phyloP scores from a whole-genome alignment of 2,888 invertebrate species.

The Epirrhoe alternata region DNA sequence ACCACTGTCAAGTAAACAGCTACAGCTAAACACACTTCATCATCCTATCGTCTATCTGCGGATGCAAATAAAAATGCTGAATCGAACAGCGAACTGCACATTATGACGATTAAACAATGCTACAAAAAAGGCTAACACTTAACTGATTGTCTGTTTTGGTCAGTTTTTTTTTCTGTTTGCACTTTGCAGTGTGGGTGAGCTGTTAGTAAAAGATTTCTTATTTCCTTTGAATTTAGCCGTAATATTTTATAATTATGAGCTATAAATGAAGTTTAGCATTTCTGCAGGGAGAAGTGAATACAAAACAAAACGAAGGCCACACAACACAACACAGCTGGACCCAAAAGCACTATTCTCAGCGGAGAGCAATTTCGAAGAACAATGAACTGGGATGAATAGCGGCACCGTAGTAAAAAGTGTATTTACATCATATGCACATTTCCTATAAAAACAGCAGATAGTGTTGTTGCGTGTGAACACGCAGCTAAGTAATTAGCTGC shows the following conservation, averaged over 20 bases:
- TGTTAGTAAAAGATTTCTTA: constrained; percentile 19
- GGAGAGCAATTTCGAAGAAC: constrained; percentile 81
- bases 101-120: constrained; percentile 45
- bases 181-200: constrained; percentile 21
- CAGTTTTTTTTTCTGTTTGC: constrained; percentile 23
- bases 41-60: constrained; percentile 78
- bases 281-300: constrained; percentile 49
- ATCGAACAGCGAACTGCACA: constrained; percentile 59
- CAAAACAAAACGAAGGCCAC: constrained; percentile 62
- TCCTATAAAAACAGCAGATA: constrained; percentile 61
- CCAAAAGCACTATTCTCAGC: constrained; percentile 73
- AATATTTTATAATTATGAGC: constrained; percentile 25
- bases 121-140: constrained; percentile 44
- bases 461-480: constrained; percentile 57
- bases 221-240: constrained; percentile 13
- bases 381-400: constrained; percentile 79
- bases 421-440: constrained; percentile 79
- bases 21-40: constrained; percentile 81
- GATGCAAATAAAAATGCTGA: constrained; percentile 72
- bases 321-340: constrained; percentile 65
- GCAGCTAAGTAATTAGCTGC: constrained; percentile 58
- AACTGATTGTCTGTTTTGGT: constrained; percentile 40
- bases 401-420: constrained; percentile 77
- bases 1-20: constrained; percentile 81
- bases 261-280: constrained; percentile 38